Conservation (phyloP, 2,888 invertebrate species). For the Antheraea assamensis region DNA sequence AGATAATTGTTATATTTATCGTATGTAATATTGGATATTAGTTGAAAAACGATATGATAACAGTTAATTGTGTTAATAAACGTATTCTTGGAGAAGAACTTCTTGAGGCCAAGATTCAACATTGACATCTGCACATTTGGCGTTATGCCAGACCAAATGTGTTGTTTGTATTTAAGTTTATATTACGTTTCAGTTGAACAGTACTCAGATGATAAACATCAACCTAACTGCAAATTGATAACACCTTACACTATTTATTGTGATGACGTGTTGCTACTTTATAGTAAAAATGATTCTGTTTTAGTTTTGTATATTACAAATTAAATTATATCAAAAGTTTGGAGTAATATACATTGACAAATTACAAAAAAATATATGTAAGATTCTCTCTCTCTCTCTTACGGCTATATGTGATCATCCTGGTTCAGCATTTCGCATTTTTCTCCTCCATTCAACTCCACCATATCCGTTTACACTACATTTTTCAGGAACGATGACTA, state of each 20-base stretch:
- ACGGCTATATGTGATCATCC: too few relatives aligned
- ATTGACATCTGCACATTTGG: conserved; percentile 58
- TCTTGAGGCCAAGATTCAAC: conserved; percentile 45
- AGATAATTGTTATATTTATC: not conserved
- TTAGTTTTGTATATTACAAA: not conserved
- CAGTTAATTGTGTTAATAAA: conserved; percentile 56
- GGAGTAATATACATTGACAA: too few relatives aligned
- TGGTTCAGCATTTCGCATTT: too few relatives aligned
- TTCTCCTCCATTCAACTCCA: too few relatives aligned
- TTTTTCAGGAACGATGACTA: too few relatives aligned
- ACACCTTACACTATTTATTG: not conserved
- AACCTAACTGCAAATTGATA: conserved; percentile 4
- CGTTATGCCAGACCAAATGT: conserved; percentile 43
- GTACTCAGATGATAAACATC: conserved; percentile 13
- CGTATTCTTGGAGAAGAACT: conserved; percentile 41
- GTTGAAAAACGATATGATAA: conserved; percentile 47
- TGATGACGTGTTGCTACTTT: not conserved
- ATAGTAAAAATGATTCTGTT: not conserved
- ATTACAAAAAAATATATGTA: too few relatives aligned
- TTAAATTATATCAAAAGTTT: not conserved
- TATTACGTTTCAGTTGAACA: conserved; percentile 31
- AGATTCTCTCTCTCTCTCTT: too few relatives aligned
- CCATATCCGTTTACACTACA: too few relatives aligned
- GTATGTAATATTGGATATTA: conserved; percentile 35
- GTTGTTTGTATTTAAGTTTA: conserved; percentile 37